Base-by-base conservation (phyloP, 2,113 vertebrate species). In the Oreocharis arfaki region DNA sequence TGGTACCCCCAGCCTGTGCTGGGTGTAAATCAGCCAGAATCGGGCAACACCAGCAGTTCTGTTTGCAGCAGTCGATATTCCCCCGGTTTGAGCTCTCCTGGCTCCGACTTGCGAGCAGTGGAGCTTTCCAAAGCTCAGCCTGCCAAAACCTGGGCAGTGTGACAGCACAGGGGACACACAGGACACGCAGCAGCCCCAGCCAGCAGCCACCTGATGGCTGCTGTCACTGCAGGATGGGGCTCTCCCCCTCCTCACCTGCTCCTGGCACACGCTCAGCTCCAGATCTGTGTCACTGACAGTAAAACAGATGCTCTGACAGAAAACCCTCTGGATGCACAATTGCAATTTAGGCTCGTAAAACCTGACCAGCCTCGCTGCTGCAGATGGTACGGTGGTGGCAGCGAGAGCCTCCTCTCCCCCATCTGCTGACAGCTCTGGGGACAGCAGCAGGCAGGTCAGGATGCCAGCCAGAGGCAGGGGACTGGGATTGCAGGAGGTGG, bases 271-370 rank as follows among this genome's bases (percentile, higher is more conserved):
- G 0, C 49, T 33, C 63, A 23, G 49, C 17, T 21, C 44, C 63
- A 26, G 44, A 63, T 24, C 60, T 5, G 46, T 57, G 74, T 10
- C 83, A 73, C 1, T 1, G 0, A 15, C 5, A 7, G 13, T 1
- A 26, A 53, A 82, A 16, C n/a, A 64, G 87, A 73, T 65, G 65
- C 61, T 76, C 61, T 80, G 93, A 35, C 50, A 87, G 55, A 50
- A 90, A 87, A 46, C 53, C 63, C 71, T 56, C 42, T 16, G 46
- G 42, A 67, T 63, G 84, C 57, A 22, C 46, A 27, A 22, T 1
- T 41, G 41, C 82, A 61, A 33, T 74, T 68, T 3, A 5, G 20
- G 71, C 75, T 88, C 9, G 27, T 18, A 41, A 73, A 85, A 16
- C 9, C 82, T 6, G 63, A 14, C 22, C 53, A 13, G 82, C 4